phyloP scores from a whole-genome alignment of 2,113 vertebrate genomes.

The Cichladusa arquata region DNA sequence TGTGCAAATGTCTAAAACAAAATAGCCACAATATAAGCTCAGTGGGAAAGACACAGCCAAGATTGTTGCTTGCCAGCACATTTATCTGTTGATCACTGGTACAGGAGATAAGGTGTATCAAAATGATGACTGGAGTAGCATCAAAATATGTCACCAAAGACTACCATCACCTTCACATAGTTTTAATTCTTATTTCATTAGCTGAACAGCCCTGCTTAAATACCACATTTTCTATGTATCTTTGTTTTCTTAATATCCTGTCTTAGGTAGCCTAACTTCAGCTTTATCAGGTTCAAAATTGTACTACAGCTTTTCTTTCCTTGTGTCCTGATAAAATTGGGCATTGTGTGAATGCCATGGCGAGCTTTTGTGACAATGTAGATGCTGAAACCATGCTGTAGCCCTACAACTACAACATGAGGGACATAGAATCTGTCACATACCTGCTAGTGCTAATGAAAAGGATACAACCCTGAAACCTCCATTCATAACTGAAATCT shows the following conservation, averaged over 20 bases:
- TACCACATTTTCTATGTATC: neutral
- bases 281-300: neutral
- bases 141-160: neutral
- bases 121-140: neutral
- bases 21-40: neutral
- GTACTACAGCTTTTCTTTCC: neutral
- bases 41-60: neutral
- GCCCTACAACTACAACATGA: neutral
- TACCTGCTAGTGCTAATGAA: neutral
- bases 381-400: neutral
- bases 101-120: neutral
- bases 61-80: neutral
- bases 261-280: neutral
- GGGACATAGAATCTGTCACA: neutral
- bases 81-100: neutral
- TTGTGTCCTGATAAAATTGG: neutral
- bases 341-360: neutral
- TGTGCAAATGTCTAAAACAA: neutral
- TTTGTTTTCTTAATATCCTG: neutral
- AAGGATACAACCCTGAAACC: neutral
- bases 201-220: neutral
- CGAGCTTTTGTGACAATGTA: neutral
- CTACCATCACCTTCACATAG: neutral
- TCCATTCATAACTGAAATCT: neutral
- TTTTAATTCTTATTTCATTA: neutral